Evolutionary conservation across 2,888 invertebrate species (phyloP), one percentile per base, ranked within the genome.

Genomic region (Oscheius sp.): DNA sequence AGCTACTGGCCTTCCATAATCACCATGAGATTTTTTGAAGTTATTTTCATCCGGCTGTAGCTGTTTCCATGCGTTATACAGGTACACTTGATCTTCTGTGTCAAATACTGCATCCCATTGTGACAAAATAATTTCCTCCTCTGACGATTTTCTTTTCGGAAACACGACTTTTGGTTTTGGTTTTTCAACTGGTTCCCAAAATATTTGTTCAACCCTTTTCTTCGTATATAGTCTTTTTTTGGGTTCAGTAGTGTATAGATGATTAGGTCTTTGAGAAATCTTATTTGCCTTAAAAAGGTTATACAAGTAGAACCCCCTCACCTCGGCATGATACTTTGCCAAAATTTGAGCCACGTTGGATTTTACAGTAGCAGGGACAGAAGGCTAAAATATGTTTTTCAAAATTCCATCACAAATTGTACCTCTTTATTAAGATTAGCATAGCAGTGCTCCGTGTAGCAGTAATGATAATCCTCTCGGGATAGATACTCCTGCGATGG

Each of bases 361-460:
- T 22, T 33, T n/a, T 6, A 54, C 54, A 54, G 32, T 54, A 20
- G n/a, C 54, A 22, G 20, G 24, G 22, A 41, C 14, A 41, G 12
- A 41, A 6, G 4, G 41, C 12, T 6, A 41, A 6, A 17, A 41
- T 6, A 6, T 17, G 41, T 20, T 41, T 12, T 14, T 41, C 14
- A 41, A 3, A 17, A 12, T 6, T 4, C 20, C 4, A 41, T 6
- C 12, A 20, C 41, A 6, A 20, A 17, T 12, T 24, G 20, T 38
- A 59, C 59, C 59, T 59, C 44, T 36, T 49, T 56, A 41, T 67
- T 67, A 28, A 67, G 41, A 17, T 67, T 59, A 8, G 57, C 24
- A 49, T 67, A 67, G 20, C 67, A 67, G 49, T 67, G 67, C 20
- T 67, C 67, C 26, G 59, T 49, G 30, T 47, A 59, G 30, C 33